Evolutionary conservation across 2,113 vertebrate species (phyloP).

Genomic region (Siphamia tubifer): DNA sequence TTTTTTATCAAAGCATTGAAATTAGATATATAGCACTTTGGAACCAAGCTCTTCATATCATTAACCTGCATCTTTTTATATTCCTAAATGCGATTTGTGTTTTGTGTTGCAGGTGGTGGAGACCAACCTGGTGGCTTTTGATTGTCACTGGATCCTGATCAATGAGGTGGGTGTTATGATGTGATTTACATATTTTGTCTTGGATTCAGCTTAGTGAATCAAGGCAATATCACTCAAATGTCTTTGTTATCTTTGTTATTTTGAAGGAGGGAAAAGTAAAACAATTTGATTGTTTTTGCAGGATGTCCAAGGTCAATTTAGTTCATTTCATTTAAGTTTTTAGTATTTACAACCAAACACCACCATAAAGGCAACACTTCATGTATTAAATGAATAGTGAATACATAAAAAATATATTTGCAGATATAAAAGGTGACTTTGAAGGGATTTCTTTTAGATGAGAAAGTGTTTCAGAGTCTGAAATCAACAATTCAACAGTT

Average conservation of each 20-base stretch:
- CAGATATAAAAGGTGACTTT: background rate
- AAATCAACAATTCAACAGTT: background rate
- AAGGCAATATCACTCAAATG: conserved; percentile 6
- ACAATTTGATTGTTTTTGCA: background rate
- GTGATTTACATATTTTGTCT: conserved; percentile 23
- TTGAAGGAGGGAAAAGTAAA: background rate
- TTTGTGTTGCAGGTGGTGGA: conserved; percentile 93
- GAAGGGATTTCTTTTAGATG: background rate
- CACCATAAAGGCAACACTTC: background rate
- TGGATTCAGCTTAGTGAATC: conserved; percentile 37
- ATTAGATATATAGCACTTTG: too few species aligned
- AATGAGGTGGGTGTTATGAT: conserved; percentile 88
- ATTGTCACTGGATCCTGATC: conserved; percentile 99
- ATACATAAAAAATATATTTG: background rate
- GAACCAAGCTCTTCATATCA: too few species aligned
- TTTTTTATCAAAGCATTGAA: too few species aligned
- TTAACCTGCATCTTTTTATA: background rate
- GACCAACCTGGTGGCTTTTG: conserved; percentile 98
- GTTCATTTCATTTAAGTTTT: conserved; percentile 1
- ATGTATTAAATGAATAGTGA: background rate
- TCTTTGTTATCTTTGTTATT: background rate
- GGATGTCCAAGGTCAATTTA: background rate
- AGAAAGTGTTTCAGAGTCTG: background rate
- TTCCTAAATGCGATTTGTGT: conserved; percentile 8
- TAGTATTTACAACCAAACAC: too few species aligned